phyloP scores from a whole-genome alignment of 2,113 vertebrate species.

The Archocentrus centrarchus region DNA sequence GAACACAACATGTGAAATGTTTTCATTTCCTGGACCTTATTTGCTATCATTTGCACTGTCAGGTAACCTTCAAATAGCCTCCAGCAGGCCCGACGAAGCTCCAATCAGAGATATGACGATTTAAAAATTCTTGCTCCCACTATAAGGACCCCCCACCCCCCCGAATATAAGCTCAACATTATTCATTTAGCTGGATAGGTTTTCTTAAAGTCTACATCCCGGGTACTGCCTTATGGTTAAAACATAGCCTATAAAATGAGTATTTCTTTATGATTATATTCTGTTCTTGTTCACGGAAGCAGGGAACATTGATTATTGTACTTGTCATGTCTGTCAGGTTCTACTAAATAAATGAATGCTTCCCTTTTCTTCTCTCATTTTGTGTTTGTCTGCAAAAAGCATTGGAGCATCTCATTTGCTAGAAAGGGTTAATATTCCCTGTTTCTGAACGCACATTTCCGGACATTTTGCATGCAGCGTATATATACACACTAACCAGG shows the following conservation, averaged over 20 bases:
- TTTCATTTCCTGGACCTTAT: slow-evolving; percentile 9
- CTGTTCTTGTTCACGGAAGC: slow-evolving; percentile 46
- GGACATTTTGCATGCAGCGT: slow-evolving; percentile 11
- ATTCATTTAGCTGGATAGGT: background rate
- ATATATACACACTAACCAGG: slow-evolving; percentile 20
- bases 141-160: background rate
- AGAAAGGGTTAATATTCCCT: background rate
- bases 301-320: slow-evolving; percentile 51
- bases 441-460: slow-evolving; percentile 6
- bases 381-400: slow-evolving; percentile 12
- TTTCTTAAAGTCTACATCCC: background rate
- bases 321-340: slow-evolving; percentile 49
- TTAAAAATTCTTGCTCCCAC: background rate
- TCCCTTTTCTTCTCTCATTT: background rate
- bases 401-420: background rate
- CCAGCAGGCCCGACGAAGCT: slow-evolving; percentile 12
- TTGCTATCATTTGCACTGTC: slow-evolving; percentile 15
- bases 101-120: background rate
- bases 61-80: background rate
- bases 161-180: background rate
- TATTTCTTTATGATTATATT: slow-evolving; percentile 33
- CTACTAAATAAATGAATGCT: slow-evolving; percentile 41
- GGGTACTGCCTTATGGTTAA: slow-evolving; percentile 11
- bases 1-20: background rate
- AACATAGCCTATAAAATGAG: slow-evolving; percentile 7